Conservation (phyloP, 2,888 invertebrate species). For the Tetramorium bicarinatum region DNA sequence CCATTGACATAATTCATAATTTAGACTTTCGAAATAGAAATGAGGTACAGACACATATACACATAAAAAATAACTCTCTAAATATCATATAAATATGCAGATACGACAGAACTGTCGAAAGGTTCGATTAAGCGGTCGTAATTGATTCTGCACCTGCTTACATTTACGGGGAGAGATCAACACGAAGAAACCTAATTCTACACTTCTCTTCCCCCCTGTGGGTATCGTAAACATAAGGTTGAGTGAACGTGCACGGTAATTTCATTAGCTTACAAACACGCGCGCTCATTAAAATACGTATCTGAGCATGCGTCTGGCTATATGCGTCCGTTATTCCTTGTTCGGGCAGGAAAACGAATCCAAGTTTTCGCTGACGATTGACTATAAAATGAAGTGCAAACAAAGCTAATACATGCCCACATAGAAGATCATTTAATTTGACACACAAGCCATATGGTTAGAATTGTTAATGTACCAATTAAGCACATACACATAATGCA, state of each 20-base stretch:
- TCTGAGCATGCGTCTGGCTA: conserved; percentile 41
- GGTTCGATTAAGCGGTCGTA: background rate
- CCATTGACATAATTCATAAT: background rate
- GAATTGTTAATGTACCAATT: conserved; percentile 36
- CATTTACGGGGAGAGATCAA: background rate
- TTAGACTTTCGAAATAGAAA: background rate
- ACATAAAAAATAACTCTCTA: background rate
- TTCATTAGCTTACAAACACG: conserved; percentile 48
- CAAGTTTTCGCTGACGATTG: conserved; percentile 36
- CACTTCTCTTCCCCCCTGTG: background rate
- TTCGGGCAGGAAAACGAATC: conserved; percentile 28
- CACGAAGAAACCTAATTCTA: conserved; percentile 37
- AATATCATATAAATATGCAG: conserved; percentile 3
- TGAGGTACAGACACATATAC: background rate
- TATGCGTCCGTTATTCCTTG: background rate
- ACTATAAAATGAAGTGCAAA: conserved; percentile 66
- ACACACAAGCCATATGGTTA: conserved; percentile 44
- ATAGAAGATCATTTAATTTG: conserved; percentile 53
- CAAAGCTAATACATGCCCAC: conserved; percentile 41
- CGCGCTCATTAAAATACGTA: conserved; percentile 57
- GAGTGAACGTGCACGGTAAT: conserved; percentile 47
- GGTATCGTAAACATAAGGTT: conserved; percentile 23
- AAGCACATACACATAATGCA: background rate
- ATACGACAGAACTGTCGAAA: background rate
- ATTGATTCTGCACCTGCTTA: conserved; percentile 12